These are phyloP conservation scores for Corythoichthys haematopterus DNA, from an alignment of 2,113 vertebrate species.

Conservation along the genomic window DNA sequence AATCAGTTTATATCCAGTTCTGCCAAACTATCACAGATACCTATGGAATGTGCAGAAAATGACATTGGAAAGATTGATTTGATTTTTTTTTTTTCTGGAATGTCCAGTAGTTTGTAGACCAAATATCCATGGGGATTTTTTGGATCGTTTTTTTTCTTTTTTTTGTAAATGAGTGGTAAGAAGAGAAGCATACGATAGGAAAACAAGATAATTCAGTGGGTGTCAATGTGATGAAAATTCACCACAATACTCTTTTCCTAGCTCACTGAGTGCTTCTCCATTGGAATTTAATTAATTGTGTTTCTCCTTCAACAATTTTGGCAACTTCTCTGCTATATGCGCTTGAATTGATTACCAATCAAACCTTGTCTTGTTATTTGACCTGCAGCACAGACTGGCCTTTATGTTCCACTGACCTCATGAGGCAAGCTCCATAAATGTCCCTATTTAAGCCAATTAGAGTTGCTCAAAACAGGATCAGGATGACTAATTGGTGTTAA, in stretches of 20 bases:
- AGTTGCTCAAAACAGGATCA: slow-evolving; percentile 17
- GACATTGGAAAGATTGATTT: too few relatives aligned
- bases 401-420: slow-evolving; percentile 20
- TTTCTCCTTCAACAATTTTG: slow-evolving; percentile 3
- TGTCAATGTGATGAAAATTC: background rate
- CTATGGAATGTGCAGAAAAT: too few relatives aligned
- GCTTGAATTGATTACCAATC: slow-evolving; percentile 21
- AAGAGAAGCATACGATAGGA: too few relatives aligned
- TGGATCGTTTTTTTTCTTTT: too few relatives aligned
- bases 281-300: slow-evolving; percentile 3
- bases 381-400: slow-evolving; percentile 2
- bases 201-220: too few relatives aligned
- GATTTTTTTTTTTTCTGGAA: too few relatives aligned
- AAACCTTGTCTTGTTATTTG: background rate
- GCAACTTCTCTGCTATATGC: slow-evolving; percentile 7
- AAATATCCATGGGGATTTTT: too few relatives aligned
- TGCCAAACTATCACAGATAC: too few relatives aligned
- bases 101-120: too few relatives aligned
- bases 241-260: too few relatives aligned
- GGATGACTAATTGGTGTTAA: slow-evolving; percentile 26
- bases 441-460: slow-evolving; percentile 32
- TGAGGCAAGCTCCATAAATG: slow-evolving; percentile 3
- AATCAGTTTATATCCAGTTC: too few relatives aligned
- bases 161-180: too few relatives aligned
- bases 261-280: background rate